Evolutionary conservation across 2,113 vertebrate genomes (phyloP), one percentile per base, ranked within the genome.

Genomic region (Carassius gibelio): DNA sequence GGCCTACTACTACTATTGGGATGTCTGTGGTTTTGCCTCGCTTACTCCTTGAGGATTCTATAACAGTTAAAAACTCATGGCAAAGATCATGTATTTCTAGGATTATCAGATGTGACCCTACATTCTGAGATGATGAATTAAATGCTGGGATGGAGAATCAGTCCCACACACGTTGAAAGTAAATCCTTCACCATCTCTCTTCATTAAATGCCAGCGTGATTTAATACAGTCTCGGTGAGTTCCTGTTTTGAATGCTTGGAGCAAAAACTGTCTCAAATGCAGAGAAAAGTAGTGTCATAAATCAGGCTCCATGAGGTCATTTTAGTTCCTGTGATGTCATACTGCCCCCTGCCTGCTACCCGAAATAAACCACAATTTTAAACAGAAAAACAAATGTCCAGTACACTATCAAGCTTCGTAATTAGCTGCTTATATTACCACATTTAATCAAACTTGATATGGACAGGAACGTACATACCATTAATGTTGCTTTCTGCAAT

Each of bases 301-400:
- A 71, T 71, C 15, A 36, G 50, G 50, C 36, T 68, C 66, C 61
- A 42, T 71, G 14, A 74, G 23, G 52, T 83, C 26, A 76, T 59
- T 36, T 15, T 7, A 13, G 71, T 4, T 72, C 14, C 61, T 59
- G 26, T 86, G 42, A 77, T 76, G 48, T 55, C 64, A 75, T 71
- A 80, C 87, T 88, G 85, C 85, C 85, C 81, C 66, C 87, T 88
- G 68, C n/a, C 85, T 77, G 71, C 42, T 42, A 75, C 64, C 34
- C 0, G 0, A 38, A 36, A 45, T 2, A 81, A 14, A 62, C 38
- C 82, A 74, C 38, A n/a, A 17, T 34, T 34, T 68, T 3, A 42
- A 71, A 19, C 34, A 4, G 66, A 71, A 72, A 71, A 42, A 72
- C 9, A 42, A 21, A 34, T 38, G 30, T 19, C 34, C 34, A 5